Evolutionary conservation across 30 jellyfish, hydroid and myxozoan species (phyloP).

Genomic region (Pseudorhiza aurosa): DNA sequence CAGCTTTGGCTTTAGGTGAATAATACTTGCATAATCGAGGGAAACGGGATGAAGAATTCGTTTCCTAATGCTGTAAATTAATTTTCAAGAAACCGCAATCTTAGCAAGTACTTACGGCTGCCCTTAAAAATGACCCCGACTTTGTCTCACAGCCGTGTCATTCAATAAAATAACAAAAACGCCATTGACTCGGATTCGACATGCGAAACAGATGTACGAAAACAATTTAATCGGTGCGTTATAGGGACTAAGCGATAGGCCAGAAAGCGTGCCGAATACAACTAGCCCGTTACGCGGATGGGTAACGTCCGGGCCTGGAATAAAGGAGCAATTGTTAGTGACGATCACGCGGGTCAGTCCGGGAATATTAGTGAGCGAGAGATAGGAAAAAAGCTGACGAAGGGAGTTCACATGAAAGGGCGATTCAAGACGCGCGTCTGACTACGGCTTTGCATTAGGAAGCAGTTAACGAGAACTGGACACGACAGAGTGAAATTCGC

Average conservation of each 20-base stretch:
- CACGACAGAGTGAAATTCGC: not conserved
- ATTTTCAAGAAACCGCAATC: not conserved
- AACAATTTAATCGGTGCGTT: not conserved
- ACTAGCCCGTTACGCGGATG: not conserved
- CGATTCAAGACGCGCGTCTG: no score
- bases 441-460: not conserved
- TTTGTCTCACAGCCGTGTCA: not conserved
- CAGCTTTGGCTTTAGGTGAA: no score
- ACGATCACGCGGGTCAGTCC: no score
- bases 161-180: not conserved
- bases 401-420: no score
- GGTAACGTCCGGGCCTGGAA: not conserved
- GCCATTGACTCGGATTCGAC: not conserved
- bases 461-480: not conserved
- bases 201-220: not conserved
- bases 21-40: not conserved
- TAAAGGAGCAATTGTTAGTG: not conserved
- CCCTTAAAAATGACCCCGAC: not conserved
- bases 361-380: no score
- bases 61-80: not conserved
- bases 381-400: no score
- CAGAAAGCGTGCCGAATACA: slow-evolving; percentile 7
- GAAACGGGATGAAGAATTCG: not conserved
- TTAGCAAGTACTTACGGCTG: not conserved
- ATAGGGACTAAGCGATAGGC: not conserved